Percentiles rank a stretch among this genome's conserved stretches.
These are phyloP conservation scores for Coptotermes formosanus DNA, from an alignment of 1,140 invertebrate genomes.

Conservation along the genomic window DNA sequence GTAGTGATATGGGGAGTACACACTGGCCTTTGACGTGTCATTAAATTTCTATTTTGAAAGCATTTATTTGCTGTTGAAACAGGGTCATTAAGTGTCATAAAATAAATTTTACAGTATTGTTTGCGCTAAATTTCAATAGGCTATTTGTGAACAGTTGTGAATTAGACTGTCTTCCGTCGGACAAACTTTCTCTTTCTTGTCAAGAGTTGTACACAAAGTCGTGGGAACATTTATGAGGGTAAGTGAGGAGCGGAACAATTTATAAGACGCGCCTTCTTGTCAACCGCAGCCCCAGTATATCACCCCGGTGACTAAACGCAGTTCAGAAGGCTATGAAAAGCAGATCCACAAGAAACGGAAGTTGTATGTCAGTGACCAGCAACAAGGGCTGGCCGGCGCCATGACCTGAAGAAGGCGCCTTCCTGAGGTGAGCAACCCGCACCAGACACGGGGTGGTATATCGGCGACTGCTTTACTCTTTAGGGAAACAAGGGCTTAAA, in stretches of 20 bases:
- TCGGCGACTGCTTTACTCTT: not conserved
- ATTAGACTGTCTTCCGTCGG: no score
- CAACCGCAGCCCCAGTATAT: not conserved
- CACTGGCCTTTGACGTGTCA: no score
- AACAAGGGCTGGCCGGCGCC: not conserved
- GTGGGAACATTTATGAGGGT: not conserved
- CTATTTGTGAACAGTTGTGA: no score
- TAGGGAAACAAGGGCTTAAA: not conserved
- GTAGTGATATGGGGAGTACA: no score
- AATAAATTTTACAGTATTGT: no score
- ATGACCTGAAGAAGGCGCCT: not conserved
- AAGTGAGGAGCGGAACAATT: not conserved
- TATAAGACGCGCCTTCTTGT: not conserved
- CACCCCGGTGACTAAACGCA: not conserved
- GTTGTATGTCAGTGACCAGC: not conserved
- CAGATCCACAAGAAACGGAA: not conserved
- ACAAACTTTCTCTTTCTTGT: no score
- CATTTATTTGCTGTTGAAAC: no score
- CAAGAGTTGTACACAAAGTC: not conserved
- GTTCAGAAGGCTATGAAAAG: not conserved
- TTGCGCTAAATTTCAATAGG: no score
- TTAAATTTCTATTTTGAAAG: no score
- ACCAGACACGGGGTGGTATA: not conserved
- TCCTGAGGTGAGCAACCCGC: not conserved
- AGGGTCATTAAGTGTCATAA: no score